Conservation (phyloP, 2,797 vertebrate species). For the Acanthurus tractus region DNA sequence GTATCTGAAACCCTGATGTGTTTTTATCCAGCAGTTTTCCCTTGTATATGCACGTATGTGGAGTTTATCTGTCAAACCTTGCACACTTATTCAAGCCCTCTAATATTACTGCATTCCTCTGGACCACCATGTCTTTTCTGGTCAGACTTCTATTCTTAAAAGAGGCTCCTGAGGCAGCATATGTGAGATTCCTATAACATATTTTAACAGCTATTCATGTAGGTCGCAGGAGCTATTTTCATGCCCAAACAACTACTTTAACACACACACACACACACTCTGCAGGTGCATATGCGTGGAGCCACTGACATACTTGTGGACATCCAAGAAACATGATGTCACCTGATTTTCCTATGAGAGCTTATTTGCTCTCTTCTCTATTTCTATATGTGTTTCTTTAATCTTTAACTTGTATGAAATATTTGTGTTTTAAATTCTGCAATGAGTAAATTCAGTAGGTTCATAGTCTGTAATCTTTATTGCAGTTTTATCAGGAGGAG, state of each 20-base stretch:
- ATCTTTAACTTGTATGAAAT: not conserved
- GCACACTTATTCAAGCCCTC: not conserved
- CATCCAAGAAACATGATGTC: not conserved
- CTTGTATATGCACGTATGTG: not conserved
- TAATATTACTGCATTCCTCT: slow-evolving; percentile 49
- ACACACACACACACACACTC: slow-evolving; percentile 21
- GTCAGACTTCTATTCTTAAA: slow-evolving; percentile 45
- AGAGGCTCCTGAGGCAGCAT: slow-evolving; percentile 47
- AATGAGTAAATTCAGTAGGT: not conserved
- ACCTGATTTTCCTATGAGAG: not conserved
- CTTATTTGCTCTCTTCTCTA: not conserved
- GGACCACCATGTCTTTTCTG: slow-evolving; percentile 44
- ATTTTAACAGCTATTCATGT: slow-evolving; percentile 62
- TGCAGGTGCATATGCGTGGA: not conserved
- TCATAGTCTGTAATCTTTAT: slow-evolving; percentile 37
- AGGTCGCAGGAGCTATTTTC: slow-evolving; percentile 32
- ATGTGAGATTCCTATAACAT: slow-evolving; percentile 56
- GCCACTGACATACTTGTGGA: not conserved
- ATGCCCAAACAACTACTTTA: slow-evolving; percentile 21
- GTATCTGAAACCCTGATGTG: not conserved
- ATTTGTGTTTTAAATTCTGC: not conserved
- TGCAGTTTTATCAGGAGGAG: slow-evolving; percentile 88
- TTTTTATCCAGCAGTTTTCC: slow-evolving; percentile 4
- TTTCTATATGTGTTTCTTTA: not conserved
- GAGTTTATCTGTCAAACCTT: not conserved